phyloP scores from a whole-genome alignment of 2,113 vertebrate species.

The Percina caprodes region DNA sequence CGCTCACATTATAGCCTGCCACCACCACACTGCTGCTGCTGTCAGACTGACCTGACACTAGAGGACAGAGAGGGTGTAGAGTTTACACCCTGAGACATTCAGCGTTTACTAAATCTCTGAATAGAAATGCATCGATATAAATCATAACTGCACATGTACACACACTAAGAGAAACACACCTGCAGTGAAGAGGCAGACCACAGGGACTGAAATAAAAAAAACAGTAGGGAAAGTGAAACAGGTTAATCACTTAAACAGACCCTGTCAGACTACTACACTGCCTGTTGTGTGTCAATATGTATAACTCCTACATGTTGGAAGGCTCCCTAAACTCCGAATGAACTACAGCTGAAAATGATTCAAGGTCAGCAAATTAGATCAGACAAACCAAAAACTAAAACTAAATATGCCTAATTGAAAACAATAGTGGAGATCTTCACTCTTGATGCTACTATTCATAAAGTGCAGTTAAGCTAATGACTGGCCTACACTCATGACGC shows the following conservation, averaged over 20 bases:
- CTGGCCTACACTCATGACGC: not conserved
- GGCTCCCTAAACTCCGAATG: not conserved
- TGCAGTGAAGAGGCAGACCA: conserved; percentile 63
- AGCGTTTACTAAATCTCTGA: not conserved
- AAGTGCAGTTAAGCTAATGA: not conserved
- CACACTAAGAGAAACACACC: conserved; percentile 54
- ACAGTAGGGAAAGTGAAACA: conserved; percentile 8
- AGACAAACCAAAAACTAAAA: not conserved
- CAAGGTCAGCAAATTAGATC: not conserved
- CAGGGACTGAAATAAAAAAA: conserved; percentile 67
- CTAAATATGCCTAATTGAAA: not conserved
- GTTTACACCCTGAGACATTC: conserved; percentile 2
- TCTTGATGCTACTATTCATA: not conserved
- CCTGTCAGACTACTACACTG: not conserved
- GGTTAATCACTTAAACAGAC: conserved; percentile 40
- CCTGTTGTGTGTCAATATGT: no score
- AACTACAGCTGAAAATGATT: not conserved
- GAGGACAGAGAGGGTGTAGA: conserved; percentile 3
- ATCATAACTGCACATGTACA: conserved; percentile 22
- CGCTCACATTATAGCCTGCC: conserved; percentile 86
- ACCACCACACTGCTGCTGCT: conserved; percentile 86
- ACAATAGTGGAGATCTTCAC: not conserved
- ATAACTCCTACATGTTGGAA: not conserved
- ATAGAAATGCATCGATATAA: not conserved
- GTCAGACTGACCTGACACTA: conserved; percentile 80